Base-by-base conservation (phyloP, 2,888 invertebrate species). In the Pyrgus malvae region DNA sequence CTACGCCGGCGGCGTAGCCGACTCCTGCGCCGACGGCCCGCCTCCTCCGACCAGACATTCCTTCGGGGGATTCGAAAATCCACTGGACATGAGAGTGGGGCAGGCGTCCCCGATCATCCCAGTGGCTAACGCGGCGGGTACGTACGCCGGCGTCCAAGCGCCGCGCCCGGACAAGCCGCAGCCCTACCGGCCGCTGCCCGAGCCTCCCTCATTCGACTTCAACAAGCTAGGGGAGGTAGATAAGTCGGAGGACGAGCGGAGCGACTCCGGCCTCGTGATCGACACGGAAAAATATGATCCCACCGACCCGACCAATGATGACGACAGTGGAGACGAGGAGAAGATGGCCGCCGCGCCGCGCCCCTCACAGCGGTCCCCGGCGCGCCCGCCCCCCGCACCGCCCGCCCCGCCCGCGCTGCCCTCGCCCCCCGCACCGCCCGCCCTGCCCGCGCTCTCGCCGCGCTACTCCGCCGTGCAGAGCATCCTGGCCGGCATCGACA, bases 141-240 rank as follows among this genome's bases (percentile, higher is more conserved):
- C 93, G 61, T 93, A 93, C 66, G 92, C 92, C 59, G 93, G 93
- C 61, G 92, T 93, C 38, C 93, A 93, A 69, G 84, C 86, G 1
- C 80, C 61, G 41, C 54, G 56, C 3, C 61, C 57, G 8, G 64
- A 63, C 8, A 60, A 63, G 16, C 58, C 62, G 8, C 65, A 64
- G 27, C 60, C 71, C 12, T 63, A 63, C 56, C 68, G 63, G 38
- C 80, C 83, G n/a, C 68, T 81, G 19, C 77, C 80, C 0, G 77
- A 77, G 61, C 90, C 85, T 23, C 88, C 86, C 0, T 63, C 74
- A 2, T 86, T 84, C 67, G 65, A 76, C 57, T 78, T 83, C 65
- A 68, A 82, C 60, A 70, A 80, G 67, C 57, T 69, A 1, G 63
- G 69, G 1, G 91, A 91, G 27, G 55, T 70, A 0, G 80, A 83